Percentiles rank a stretch among this genome's conserved stretches.
Conservation (phyloP, 2,888 invertebrate species). For the Calliopum simillimum region DNA sequence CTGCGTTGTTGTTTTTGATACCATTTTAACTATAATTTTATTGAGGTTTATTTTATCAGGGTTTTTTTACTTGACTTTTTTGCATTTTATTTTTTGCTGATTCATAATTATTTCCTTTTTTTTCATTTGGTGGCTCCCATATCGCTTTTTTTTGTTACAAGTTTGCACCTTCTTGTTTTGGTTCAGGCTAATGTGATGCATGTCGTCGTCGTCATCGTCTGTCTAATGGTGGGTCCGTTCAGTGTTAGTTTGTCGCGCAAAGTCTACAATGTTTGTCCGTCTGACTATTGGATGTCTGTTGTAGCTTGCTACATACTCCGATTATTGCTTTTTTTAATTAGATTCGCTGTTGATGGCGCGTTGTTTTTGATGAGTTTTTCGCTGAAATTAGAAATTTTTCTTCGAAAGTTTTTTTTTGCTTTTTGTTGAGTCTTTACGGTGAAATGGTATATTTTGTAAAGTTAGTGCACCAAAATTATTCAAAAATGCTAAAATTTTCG, state of each 20-base stretch:
- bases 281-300: not conserved
- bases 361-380: not conserved
- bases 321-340: conserved; percentile 26
- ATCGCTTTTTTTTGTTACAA: not conserved
- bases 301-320: not conserved
- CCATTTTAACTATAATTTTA: not conserved
- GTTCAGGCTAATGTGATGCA: not conserved
- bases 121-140: not conserved
- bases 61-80: not conserved
- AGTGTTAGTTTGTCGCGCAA: not conserved
- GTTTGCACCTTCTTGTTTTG: conserved; percentile 3
- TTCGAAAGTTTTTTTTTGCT: not conserved
- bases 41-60: not conserved
- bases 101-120: conserved; percentile 13
- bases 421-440: too few species aligned
- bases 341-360: not conserved
- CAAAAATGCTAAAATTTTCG: too few species aligned
- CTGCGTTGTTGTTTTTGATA: not conserved
- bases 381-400: not conserved
- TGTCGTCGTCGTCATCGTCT: not conserved
- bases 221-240: conserved; percentile 1
- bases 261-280: not conserved
- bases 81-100: not conserved
- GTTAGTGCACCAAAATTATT: too few species aligned
- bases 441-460: too few species aligned